A percentile compares a stretch with the other conserved stretches of the same genome.
Evolutionary conservation across 2,888 invertebrate genomes (phyloP).

Genomic region (Slavum lentiscoides): DNA sequence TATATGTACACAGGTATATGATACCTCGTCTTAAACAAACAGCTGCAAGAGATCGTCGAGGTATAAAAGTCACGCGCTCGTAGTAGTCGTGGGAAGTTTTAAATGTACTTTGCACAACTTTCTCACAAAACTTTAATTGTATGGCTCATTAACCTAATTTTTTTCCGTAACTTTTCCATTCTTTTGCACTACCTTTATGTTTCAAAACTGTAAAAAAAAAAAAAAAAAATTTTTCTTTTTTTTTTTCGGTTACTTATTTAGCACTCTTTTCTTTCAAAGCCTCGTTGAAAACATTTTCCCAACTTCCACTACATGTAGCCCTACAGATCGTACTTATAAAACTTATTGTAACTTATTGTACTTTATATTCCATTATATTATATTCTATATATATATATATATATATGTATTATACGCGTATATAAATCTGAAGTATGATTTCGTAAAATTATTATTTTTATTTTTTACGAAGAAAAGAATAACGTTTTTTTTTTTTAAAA

Average conservation of each 20-base stretch:
- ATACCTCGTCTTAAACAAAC: conserved; percentile 24
- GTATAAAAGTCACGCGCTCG: conserved; percentile 42
- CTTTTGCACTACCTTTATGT: conserved; percentile 30
- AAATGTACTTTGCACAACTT: conserved; percentile 46
- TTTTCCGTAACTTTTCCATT: conserved; percentile 34
- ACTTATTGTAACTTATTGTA: background rate
- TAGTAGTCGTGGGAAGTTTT: conserved; percentile 36
- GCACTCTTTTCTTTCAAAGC: conserved; percentile 21
- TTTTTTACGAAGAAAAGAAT: background rate
- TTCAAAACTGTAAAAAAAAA: conserved; percentile 14
- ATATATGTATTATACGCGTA: background rate
- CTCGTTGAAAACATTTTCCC: conserved; percentile 35
- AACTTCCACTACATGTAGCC: conserved; percentile 12
- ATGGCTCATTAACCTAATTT: conserved; percentile 53
- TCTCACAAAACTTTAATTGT: conserved; percentile 45
- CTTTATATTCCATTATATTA: background rate
- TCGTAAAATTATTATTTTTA: background rate
- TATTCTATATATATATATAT: background rate
- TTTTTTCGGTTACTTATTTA: conserved; percentile 26
- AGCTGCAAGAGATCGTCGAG: conserved; percentile 29
- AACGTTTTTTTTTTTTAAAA: too few relatives aligned
- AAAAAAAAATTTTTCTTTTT: background rate
- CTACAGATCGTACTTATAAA: background rate
- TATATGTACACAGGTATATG: too few relatives aligned
- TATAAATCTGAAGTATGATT: conserved; percentile 9